A percentile compares a stretch with the other conserved stretches of the same genome.
phyloP scores from a whole-genome alignment of 1,140 invertebrate genomes.

The Sarcophaga bullata region DNA sequence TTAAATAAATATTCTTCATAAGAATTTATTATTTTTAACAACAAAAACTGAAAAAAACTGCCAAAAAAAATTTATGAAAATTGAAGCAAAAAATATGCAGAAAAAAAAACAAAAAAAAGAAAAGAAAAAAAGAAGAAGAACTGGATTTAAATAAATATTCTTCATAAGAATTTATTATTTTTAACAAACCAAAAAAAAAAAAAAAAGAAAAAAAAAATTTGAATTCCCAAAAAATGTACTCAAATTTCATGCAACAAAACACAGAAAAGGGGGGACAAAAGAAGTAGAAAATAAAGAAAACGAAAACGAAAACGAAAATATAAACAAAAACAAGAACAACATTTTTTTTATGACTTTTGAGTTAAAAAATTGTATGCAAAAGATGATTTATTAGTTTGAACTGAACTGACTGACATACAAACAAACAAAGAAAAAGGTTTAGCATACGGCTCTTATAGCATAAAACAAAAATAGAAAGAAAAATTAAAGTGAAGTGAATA shows the following conservation, averaged over 20 bases:
- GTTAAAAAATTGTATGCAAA: neutral
- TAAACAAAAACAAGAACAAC: neutral
- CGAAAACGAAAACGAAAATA: no score
- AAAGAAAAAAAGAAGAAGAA: neutral
- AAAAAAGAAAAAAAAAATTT: no score
- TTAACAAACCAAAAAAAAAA: no score
- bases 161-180: neutral
- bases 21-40: neutral
- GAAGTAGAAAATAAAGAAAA: no score
- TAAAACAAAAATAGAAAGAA: no score
- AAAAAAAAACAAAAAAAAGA: neutral
- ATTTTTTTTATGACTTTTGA: conserved; percentile 3
- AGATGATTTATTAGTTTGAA: neutral
- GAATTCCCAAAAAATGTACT: neutral
- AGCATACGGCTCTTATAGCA: no score
- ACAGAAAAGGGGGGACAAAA: no score
- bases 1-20: neutral
- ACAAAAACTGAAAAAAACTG: no score
- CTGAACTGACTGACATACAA: neutral
- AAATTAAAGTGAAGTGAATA: no score
- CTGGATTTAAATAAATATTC: neutral
- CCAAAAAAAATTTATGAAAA: neutral
- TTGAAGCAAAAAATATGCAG: neutral
- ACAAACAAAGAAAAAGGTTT: no score
- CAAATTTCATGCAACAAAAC: neutral